Evolutionary conservation across 2,113 vertebrate genomes (phyloP), one percentile per base, ranked within the genome.

Genomic region (Cottus gobio): DNA sequence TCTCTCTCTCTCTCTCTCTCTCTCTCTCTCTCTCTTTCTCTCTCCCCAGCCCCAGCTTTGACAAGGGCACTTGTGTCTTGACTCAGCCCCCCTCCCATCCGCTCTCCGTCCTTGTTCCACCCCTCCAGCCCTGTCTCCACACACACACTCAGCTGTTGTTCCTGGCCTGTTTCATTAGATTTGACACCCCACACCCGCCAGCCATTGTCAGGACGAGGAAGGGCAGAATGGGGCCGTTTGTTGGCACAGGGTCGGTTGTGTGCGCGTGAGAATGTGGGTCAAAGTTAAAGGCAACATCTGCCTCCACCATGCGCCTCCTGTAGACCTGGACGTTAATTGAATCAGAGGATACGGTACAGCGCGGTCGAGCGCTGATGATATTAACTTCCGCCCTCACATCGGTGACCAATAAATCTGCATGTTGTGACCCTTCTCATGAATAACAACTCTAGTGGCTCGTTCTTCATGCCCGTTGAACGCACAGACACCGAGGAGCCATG

Each of bases 1-100:
- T 52, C 50, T 52, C 48, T 52, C 48, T 52, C 48, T 52, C 48
- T 22, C n/a, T n/a, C n/a, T n/a, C n/a, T n/a, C n/a, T n/a, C 46
- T 48, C 46, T 48, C 20, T 22, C 46, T 48, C 18, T 48, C 46
- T 22, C 46, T 22, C 46, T 50, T 20, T 50, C 46, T 50, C 20
- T 50, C 46, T 50, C 48, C 34, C 61, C 39, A 70, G 67, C 54
- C 37, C n/a, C 1, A 1, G 68, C 65, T 79, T 68, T 64, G 52
- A 91, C 84, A 92, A 87, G 89, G 90, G 89, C 87, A 83, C 75
- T 85, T 84, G 85, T 90, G 88, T 92, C 69, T 87, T 79, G 77
- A 65, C 82, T 74, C 77, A 16, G 0, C 30, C 24, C 3, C 60
- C 34, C n/a, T 12, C 54, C 54, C 52, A 26, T 13, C 26, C 22